Evolutionary conservation across 1,140 invertebrate species (phyloP), one percentile per base, ranked within the genome.

Genomic region (Asbolus verrucosus): DNA sequence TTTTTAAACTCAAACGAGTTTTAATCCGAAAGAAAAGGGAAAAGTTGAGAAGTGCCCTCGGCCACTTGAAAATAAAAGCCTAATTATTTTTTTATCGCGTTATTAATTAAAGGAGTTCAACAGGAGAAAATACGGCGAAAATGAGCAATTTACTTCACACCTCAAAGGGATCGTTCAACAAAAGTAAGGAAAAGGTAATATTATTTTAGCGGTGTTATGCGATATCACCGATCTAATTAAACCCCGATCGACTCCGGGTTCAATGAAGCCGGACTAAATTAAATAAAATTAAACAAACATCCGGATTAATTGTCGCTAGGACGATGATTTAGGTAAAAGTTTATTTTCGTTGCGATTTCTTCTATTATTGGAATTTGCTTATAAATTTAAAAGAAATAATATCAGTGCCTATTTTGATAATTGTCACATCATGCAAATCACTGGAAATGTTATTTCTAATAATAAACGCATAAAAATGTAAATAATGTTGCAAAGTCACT

Each of bases 211-310:
- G 21, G 19, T 21, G 46, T 54, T 54, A 54, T 11, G 11, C 8
- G 46, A 54, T 54, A 54, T 13, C 11, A 14, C 46, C 46, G 46
- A 54, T 54, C 46, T 14, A 54, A 54, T 54, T 54, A 54, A 54
- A 24, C 19, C 41, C 4, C 4, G 33, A 38, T 38, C 33, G 33
- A n/a, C 33, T 38, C 33, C 39, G 46, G 11, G 46, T 54, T 54
- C 5, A 54, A 54, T 54, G 21, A 11, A 54, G 46, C 11, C 46
- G 19, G 21, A 27, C 46, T 54, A 11, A 27, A 54, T 54, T 54
- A 24, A 54, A 54, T 54, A 27, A 54, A 27, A 54, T 54, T 54
- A 13, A 27, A 54, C 46, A 54, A 54, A 54, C 21, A 38, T 3
- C 2, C 2, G 11, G 11, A 50, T 4, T 19, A 21, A 1, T 24